Percentiles rank a stretch among this genome's conserved stretches.
These are phyloP conservation scores for Colius striatus DNA, from an alignment of 2,113 vertebrate genomes.

Conservation along the genomic window DNA sequence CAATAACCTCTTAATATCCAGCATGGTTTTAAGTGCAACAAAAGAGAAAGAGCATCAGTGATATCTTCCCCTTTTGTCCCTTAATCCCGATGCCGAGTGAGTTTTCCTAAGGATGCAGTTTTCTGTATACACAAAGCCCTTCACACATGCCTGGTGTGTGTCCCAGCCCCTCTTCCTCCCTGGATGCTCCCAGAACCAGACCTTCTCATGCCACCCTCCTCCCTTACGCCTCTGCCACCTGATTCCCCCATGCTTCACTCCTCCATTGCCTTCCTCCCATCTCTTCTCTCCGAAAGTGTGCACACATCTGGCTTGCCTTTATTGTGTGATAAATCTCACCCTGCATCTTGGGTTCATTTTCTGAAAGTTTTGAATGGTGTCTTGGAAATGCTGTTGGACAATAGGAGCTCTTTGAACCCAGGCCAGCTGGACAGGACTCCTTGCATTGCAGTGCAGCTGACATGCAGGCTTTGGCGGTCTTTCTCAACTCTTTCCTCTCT, in stretches of 20 bases:
- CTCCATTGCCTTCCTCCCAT: background rate
- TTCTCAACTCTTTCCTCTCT: constrained; percentile 49
- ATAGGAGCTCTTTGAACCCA: constrained; percentile 49
- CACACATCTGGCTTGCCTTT: constrained; percentile 45
- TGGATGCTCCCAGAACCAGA: background rate
- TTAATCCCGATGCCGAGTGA: background rate
- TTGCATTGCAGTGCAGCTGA: constrained; percentile 70
- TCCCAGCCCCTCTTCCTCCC: background rate
- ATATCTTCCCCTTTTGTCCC: background rate
- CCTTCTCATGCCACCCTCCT: background rate
- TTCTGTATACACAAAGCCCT: background rate
- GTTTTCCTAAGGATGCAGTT: background rate
- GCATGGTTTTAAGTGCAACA: background rate
- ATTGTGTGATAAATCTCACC: constrained; percentile 66
- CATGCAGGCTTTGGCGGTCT: constrained; percentile 63
- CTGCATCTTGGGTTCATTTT: constrained; percentile 69
- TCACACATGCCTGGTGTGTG: background rate
- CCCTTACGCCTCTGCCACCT: background rate
- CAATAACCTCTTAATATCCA: background rate
- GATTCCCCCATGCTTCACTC: background rate
- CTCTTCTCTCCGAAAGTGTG: background rate
- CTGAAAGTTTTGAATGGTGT: constrained; percentile 66
- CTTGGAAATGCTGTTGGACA: constrained; percentile 67
- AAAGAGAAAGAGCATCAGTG: background rate
- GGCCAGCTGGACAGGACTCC: constrained; percentile 68